A percentile compares a stretch with the other conserved stretches of the same genome.
Conservation (phyloP, 1,140 invertebrate species). For the Nephotettix cincticeps region DNA sequence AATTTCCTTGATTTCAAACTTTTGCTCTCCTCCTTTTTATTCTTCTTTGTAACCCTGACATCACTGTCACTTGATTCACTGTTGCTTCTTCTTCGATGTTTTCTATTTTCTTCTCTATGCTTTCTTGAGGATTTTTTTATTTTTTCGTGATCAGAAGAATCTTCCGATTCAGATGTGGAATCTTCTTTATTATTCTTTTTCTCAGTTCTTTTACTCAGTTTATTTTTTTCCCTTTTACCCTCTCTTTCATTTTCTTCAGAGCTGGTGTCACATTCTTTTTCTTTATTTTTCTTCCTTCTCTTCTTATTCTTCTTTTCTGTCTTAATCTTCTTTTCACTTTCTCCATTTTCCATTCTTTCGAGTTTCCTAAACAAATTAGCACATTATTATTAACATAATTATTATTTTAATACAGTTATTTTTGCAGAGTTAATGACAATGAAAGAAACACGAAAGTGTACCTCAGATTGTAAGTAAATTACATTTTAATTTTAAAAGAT, state of each 20-base stretch:
- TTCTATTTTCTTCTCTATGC: too few species aligned
- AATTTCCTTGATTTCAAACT: too few species aligned
- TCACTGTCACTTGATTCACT: too few species aligned
- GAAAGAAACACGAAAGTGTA: background rate
- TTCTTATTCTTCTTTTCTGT: slow-evolving; percentile 20
- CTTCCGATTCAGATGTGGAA: too few species aligned
- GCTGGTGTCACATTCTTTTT: background rate
- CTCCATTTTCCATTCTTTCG: slow-evolving; percentile 13
- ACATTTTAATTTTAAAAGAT: background rate
- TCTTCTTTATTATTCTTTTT: too few species aligned
- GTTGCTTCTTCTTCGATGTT: too few species aligned
- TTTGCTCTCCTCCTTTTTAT: too few species aligned
- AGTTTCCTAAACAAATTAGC: background rate
- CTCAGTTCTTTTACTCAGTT: background rate
- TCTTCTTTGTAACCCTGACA: too few species aligned
- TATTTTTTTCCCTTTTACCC: background rate
- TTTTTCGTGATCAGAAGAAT: too few species aligned
- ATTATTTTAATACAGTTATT: background rate
- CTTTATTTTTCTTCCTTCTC: too few species aligned
- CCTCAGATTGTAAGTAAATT: background rate
- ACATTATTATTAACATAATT: background rate
- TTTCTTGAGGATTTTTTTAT: too few species aligned
- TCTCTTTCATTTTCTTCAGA: background rate
- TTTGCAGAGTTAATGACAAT: background rate
- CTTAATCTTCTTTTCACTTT: background rate